Evolutionary conservation across 2,888 invertebrate species (phyloP).

Genomic region (Melanotus villosus): DNA sequence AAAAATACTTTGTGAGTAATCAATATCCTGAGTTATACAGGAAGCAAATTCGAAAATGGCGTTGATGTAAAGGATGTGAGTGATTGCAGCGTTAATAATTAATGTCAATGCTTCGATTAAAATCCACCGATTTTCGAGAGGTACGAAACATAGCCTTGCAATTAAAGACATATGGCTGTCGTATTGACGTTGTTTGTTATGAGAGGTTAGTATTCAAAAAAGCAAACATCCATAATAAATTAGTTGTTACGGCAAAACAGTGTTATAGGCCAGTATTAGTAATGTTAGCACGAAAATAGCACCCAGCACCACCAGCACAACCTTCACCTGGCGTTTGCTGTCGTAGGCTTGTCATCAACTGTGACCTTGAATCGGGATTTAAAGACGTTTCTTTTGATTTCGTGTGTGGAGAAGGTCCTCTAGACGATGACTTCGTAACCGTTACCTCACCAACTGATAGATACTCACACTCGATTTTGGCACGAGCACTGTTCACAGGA

Average conservation of each 20-base stretch:
- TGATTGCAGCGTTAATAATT: background rate
- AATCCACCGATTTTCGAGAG: background rate
- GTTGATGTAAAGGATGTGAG: background rate
- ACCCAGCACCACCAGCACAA: conserved; percentile 38
- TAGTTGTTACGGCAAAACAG: conserved; percentile 28
- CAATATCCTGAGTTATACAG: no score
- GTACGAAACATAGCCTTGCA: background rate
- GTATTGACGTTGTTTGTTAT: background rate
- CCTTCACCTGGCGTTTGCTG: conserved; percentile 47
- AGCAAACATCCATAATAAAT: conserved; percentile 34
- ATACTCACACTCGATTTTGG: conserved; percentile 37
- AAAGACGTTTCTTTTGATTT: conserved; percentile 35
- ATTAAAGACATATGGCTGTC: background rate
- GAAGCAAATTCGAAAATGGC: background rate
- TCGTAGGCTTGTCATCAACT: conserved; percentile 47
- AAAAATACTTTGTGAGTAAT: no score
- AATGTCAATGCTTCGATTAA: background rate
- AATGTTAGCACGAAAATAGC: conserved; percentile 48
- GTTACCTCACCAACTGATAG: conserved; percentile 21
- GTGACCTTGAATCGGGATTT: conserved; percentile 47
- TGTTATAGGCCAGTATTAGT: conserved; percentile 37
- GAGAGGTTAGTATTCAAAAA: conserved; percentile 14
- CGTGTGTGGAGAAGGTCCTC: conserved; percentile 40
- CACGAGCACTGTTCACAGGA: conserved; percentile 40
- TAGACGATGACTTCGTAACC: conserved; percentile 37